Conservation (phyloP, 2,888 invertebrate species). For the Eumerus sabulonum region DNA sequence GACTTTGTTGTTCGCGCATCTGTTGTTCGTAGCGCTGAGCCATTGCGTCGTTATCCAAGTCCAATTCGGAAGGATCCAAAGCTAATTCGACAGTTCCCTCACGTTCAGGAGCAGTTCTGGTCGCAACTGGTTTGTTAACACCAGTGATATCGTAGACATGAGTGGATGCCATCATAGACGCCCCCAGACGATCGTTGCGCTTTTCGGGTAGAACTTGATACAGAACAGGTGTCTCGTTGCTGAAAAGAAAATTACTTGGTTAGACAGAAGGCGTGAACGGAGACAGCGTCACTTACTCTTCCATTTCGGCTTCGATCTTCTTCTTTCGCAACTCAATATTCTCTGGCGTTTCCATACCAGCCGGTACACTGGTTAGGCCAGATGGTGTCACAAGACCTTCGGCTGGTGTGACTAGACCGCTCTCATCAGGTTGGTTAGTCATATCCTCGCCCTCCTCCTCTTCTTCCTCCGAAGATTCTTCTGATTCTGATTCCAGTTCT, state of each 20-base stretch:
- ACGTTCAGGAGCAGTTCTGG: conserved; percentile 78
- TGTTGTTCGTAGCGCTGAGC: conserved; percentile 97
- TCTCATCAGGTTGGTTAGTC: conserved; percentile 83
- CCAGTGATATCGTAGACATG: conserved; percentile 97
- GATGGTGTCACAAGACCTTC: conserved; percentile 97
- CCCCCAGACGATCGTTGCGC: conserved; percentile 91
- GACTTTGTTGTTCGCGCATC: conserved; percentile 94
- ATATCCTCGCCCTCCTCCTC: conserved; percentile 83
- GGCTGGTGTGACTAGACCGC: conserved; percentile 94
- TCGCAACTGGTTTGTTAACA: conserved; percentile 79
- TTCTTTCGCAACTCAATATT: conserved; percentile 98
- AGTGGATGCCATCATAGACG: conserved; percentile 98
- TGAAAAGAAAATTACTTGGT: conserved; percentile 75
- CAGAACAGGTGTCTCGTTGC: conserved; percentile 94
- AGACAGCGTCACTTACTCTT: conserved; percentile 84
- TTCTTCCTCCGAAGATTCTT: conserved; percentile 83
- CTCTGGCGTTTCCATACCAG: conserved; percentile 98
- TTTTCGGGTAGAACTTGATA: conserved; percentile 98
- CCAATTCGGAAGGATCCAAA: conserved; percentile 97
- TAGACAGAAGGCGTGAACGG: not conserved
- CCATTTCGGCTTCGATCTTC: conserved; percentile 97
- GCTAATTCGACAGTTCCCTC: conserved; percentile 94
- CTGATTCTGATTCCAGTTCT: conserved; percentile 93
- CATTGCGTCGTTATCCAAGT: conserved; percentile 97
- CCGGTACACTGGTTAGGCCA: conserved; percentile 93